Conservation (phyloP, 2,113 vertebrate genomes). For the Telmatochromis sp. region DNA sequence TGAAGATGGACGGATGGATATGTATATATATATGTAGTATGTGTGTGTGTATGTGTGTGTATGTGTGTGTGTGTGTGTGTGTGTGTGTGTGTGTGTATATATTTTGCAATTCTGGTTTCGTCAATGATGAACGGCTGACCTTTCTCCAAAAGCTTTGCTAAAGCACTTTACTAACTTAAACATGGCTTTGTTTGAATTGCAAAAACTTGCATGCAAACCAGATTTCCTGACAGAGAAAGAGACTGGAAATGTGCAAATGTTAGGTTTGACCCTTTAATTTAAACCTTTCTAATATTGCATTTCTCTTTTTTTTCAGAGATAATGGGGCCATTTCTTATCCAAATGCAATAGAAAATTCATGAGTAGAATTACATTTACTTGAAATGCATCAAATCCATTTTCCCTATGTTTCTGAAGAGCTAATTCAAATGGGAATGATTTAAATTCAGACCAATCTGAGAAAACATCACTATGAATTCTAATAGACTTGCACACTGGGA, state of each 20-base stretch:
- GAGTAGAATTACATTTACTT: slow-evolving; percentile 16
- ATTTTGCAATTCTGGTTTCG: not conserved
- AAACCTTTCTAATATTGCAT: not conserved
- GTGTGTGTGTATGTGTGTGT: fast-evolving
- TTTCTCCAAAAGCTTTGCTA: not conserved
- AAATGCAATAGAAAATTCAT: not conserved
- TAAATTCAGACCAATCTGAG: slow-evolving; percentile 16
- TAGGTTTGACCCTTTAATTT: not conserved
- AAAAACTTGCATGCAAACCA: not conserved
- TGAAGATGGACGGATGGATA: no score
- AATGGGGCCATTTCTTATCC: not conserved
- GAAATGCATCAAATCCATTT: slow-evolving; percentile 6
- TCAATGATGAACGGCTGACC: not conserved
- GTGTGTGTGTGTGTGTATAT: not conserved
- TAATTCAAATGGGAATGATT: slow-evolving; percentile 8
- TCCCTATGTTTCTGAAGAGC: not conserved
- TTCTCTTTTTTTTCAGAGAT: not conserved
- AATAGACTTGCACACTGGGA: not conserved
- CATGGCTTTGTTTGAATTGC: not conserved
- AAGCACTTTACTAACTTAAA: not conserved
- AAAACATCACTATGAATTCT: slow-evolving; percentile 9
- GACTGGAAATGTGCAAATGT: not conserved
- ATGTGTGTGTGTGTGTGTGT: fast-evolving
- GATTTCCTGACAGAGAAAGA: not conserved
- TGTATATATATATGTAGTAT: fast-evolving